A percentile compares a stretch with the other conserved stretches of the same genome.
These are phyloP conservation scores for Beris morrisii DNA, from an alignment of 2,888 invertebrate genomes.

Conservation along the genomic window DNA sequence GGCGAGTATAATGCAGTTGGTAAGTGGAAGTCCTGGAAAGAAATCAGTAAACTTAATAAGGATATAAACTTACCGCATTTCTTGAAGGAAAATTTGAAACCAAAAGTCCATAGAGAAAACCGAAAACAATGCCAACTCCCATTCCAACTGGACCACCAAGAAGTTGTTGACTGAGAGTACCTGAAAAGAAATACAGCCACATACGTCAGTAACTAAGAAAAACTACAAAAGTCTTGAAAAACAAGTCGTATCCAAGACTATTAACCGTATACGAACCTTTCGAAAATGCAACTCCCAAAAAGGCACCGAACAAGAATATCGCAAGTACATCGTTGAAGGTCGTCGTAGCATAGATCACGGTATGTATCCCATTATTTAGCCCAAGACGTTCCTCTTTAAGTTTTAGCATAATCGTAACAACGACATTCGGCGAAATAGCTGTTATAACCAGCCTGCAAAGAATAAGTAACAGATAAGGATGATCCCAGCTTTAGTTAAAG, in stretches of 20 bases:
- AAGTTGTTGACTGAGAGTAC: constrained; percentile 57
- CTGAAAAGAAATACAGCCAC: constrained; percentile 44
- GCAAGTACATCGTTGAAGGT: constrained; percentile 77
- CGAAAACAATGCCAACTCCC: constrained; percentile 63
- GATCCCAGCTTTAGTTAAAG: too few relatives aligned
- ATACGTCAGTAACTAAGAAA: not conserved
- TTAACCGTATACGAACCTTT: constrained; percentile 57
- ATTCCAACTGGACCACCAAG: constrained; percentile 64
- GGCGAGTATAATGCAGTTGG: too few relatives aligned
- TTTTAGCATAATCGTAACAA: constrained; percentile 68
- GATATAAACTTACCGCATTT: constrained; percentile 49
- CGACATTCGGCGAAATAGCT: constrained; percentile 74
- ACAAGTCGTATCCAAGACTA: not conserved
- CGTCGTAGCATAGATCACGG: constrained; percentile 62
- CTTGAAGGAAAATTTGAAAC: constrained; percentile 64
- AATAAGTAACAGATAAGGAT: not conserved
- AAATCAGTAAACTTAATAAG: too few relatives aligned
- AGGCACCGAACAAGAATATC: constrained; percentile 71
- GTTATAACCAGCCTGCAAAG: constrained; percentile 62
- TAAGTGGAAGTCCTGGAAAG: too few relatives aligned
- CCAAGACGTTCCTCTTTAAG: constrained; percentile 64
- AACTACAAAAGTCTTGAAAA: not conserved
- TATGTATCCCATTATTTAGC: constrained; percentile 72
- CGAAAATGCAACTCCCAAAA: constrained; percentile 66
- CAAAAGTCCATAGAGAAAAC: constrained; percentile 63